Evolutionary conservation across 2,888 invertebrate genomes (phyloP).

Genomic region (Philhelius pedissequus): DNA sequence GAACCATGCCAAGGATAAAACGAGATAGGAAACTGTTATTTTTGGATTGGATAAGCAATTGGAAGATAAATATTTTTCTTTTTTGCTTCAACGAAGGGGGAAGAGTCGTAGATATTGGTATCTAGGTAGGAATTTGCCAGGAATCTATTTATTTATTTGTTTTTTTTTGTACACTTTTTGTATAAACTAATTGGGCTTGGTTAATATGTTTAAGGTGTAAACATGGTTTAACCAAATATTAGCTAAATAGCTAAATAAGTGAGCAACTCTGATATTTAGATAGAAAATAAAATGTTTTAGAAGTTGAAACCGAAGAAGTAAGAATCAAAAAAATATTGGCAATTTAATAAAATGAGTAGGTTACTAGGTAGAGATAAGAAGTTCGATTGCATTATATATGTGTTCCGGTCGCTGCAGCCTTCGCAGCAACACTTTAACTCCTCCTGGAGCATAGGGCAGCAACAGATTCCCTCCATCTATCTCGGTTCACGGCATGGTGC

Average conservation of each 20-base stretch:
- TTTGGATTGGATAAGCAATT: slow-evolving; percentile 67
- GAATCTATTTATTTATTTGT: slow-evolving; percentile 56
- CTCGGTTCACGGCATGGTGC: too few relatives aligned
- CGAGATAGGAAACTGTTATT: slow-evolving; percentile 46
- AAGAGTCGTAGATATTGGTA: neutral
- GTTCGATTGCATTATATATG: too few relatives aligned
- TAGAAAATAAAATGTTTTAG: neutral
- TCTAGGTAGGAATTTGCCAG: too few relatives aligned
- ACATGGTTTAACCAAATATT: slow-evolving; percentile 53
- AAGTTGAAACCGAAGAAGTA: too few relatives aligned
- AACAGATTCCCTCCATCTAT: too few relatives aligned
- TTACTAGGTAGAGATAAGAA: too few relatives aligned
- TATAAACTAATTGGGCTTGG: slow-evolving; percentile 55
- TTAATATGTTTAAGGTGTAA: slow-evolving; percentile 57
- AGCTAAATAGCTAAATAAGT: slow-evolving; percentile 24
- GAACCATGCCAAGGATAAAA: neutral
- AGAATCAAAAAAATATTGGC: too few relatives aligned
- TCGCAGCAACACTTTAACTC: too few relatives aligned
- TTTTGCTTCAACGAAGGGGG: slow-evolving; percentile 3
- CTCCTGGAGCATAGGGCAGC: too few relatives aligned
- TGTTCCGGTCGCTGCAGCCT: too few relatives aligned
- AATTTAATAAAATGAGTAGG: too few relatives aligned
- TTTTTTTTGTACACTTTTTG: slow-evolving; percentile 28
- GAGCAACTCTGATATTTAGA: neutral
- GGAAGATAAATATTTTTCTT: slow-evolving; percentile 62